Percentiles rank a stretch among this genome's conserved stretches.
phyloP scores from a whole-genome alignment of 2,113 vertebrate species.

The Cyprinodon tularosa region DNA sequence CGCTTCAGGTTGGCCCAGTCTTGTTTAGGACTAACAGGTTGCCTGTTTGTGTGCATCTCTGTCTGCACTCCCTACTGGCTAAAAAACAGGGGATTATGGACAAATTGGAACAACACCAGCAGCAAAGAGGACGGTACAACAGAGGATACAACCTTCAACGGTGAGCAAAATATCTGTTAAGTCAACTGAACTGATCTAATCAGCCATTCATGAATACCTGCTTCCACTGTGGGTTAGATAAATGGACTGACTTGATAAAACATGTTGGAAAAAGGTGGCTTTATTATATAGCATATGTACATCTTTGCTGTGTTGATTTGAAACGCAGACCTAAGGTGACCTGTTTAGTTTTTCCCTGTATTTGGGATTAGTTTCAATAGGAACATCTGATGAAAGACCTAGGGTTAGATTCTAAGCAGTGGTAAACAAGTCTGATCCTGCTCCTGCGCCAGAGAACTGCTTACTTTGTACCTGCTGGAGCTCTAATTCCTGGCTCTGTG shows the following conservation, averaged over 20 bases:
- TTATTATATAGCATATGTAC: slow-evolving; percentile 1
- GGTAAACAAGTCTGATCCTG: slow-evolving; percentile 59
- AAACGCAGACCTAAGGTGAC: slow-evolving; percentile 8
- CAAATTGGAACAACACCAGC: slow-evolving; percentile 47
- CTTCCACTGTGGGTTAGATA: background rate
- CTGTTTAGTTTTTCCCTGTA: slow-evolving; percentile 11
- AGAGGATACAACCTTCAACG: slow-evolving; percentile 39
- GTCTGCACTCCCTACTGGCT: slow-evolving; percentile 79
- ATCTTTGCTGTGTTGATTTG: slow-evolving; percentile 3
- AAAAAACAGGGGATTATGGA: slow-evolving; percentile 73
- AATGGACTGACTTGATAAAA: slow-evolving; percentile 6
- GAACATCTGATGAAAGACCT: background rate
- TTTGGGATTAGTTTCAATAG: slow-evolving; percentile 9
- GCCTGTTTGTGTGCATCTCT: slow-evolving; percentile 72
- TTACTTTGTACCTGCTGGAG: slow-evolving; percentile 38
- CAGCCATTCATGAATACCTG: background rate
- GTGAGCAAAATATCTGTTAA: slow-evolving; percentile 41
- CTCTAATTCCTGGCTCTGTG: background rate
- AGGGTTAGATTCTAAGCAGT: slow-evolving; percentile 16
- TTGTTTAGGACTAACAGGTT: slow-evolving; percentile 74
- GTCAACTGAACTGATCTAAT: background rate
- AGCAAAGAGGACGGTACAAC: slow-evolving; percentile 5
- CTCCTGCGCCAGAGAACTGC: background rate
- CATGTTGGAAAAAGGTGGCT: background rate
- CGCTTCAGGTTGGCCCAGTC: slow-evolving; percentile 77